These are phyloP conservation scores for Ciconia boyciana DNA, from an alignment of 2,113 vertebrate genomes.

Conservation along the genomic window DNA sequence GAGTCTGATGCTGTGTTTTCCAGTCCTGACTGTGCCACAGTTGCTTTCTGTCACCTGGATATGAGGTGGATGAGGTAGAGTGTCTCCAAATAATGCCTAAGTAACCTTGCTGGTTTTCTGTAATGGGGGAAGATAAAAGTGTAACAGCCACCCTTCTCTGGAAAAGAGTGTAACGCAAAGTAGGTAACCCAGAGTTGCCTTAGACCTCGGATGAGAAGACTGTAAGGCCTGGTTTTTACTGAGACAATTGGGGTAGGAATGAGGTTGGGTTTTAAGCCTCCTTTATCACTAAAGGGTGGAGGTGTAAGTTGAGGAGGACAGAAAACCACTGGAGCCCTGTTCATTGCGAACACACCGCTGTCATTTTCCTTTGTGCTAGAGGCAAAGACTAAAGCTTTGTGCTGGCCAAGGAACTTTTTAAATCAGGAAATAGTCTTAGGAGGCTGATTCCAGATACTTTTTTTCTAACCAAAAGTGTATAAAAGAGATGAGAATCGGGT, in stretches of 20 bases:
- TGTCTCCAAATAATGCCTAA: background rate
- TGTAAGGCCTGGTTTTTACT: background rate
- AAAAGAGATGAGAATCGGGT: background rate
- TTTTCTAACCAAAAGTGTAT: background rate
- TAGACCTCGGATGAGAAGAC: background rate
- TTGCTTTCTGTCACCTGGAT: background rate
- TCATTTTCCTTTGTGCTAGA: background rate
- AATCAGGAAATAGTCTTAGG: background rate
- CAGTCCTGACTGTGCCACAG: background rate
- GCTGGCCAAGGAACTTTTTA: background rate
- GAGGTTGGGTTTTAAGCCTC: background rate
- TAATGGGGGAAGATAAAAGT: rapidly evolving
- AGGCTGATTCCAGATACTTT: background rate
- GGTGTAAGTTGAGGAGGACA: background rate
- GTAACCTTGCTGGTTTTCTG: background rate
- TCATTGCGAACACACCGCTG: rapidly evolving
- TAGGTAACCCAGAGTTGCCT: background rate
- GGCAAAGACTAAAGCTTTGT: background rate
- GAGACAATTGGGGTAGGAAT: background rate
- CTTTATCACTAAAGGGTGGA: background rate
- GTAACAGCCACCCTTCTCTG: background rate
- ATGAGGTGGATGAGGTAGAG: background rate
- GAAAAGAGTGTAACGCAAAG: background rate
- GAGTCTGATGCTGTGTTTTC: background rate
- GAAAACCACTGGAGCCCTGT: background rate